A percentile compares a stretch with the other conserved stretches of the same genome.
Evolutionary conservation across 2,888 invertebrate genomes (phyloP).

Genomic region (Clitarchus hookeri): DNA sequence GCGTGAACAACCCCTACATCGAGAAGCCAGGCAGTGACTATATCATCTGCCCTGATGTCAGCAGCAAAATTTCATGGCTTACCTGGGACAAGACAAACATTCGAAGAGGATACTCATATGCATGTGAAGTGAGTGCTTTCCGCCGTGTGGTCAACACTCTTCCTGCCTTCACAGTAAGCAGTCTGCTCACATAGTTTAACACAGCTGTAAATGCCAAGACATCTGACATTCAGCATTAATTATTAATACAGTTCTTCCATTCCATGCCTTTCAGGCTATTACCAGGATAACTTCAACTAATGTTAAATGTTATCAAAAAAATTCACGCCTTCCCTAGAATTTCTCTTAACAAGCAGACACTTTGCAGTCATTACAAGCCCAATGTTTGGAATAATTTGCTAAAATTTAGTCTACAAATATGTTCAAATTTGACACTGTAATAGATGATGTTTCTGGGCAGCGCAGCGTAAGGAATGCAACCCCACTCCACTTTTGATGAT

Average conservation of each 20-base stretch:
- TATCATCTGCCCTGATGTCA: slow-evolving; percentile 61
- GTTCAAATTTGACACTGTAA: too few relatives aligned
- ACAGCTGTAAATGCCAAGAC: background rate
- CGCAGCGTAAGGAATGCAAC: too few relatives aligned
- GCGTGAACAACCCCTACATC: slow-evolving; percentile 66
- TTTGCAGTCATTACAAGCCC: too few relatives aligned
- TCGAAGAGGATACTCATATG: slow-evolving; percentile 64
- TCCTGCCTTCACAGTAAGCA: slow-evolving; percentile 58
- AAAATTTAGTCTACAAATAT: too few relatives aligned
- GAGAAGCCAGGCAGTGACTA: slow-evolving; percentile 43
- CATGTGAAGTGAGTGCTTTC: slow-evolving; percentile 64
- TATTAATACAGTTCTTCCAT: background rate
- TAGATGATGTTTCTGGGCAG: too few relatives aligned
- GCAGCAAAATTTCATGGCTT: slow-evolving; percentile 57
- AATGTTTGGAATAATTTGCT: too few relatives aligned
- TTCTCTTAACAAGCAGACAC: too few relatives aligned
- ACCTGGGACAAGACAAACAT: slow-evolving; percentile 60
- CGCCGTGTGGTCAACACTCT: slow-evolving; percentile 59
- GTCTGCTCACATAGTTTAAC: slow-evolving; percentile 49
- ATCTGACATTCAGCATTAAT: background rate
- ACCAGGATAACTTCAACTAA: too few relatives aligned
- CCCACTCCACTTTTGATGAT: too few relatives aligned
- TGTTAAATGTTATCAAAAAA: too few relatives aligned
- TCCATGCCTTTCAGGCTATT: too few relatives aligned
- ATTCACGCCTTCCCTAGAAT: too few relatives aligned